phyloP scores from a whole-genome alignment of 2,888 invertebrate genomes.

The Chorisops tibialis region DNA sequence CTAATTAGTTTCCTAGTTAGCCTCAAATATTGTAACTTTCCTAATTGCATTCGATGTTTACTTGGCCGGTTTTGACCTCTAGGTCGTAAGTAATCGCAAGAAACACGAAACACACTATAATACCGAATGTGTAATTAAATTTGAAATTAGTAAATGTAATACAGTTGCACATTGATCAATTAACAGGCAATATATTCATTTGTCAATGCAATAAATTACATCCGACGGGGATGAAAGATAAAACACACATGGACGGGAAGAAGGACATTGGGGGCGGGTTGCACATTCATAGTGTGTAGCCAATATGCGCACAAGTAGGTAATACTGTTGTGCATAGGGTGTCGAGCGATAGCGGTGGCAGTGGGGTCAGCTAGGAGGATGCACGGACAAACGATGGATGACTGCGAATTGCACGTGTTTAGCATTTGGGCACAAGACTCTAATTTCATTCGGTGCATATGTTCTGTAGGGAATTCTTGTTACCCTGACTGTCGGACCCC shows the following conservation, averaged over 20 bases:
- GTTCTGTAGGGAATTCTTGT: constrained; percentile 20
- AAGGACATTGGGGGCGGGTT: constrained; percentile 10
- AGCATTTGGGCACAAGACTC: constrained; percentile 26
- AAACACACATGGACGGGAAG: constrained; percentile 11
- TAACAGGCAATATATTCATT: constrained; percentile 53
- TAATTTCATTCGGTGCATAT: constrained; percentile 30
- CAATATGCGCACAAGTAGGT: not conserved
- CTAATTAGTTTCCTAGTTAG: too few species aligned
- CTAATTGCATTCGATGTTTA: too few species aligned
- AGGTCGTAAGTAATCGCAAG: not conserved
- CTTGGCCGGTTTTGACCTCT: too few species aligned
- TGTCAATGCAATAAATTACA: constrained; percentile 52
- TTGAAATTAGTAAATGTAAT: constrained; percentile 38
- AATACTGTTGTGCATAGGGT: constrained; percentile 4
- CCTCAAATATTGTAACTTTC: too few species aligned
- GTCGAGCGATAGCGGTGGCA: constrained; percentile 6
- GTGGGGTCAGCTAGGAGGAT: constrained; percentile 2
- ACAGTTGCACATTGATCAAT: constrained; percentile 49
- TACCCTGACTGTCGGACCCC: constrained; percentile 26
- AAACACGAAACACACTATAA: too few species aligned
- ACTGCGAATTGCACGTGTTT: constrained; percentile 30
- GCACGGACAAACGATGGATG: constrained; percentile 8
- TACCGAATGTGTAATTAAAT: constrained; percentile 36
- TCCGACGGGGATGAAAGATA: constrained; percentile 27
- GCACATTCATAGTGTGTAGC: constrained; percentile 2